These are phyloP conservation scores for Electrona antarctica DNA, from an alignment of 2,113 vertebrate genomes.

Conservation along the genomic window DNA sequence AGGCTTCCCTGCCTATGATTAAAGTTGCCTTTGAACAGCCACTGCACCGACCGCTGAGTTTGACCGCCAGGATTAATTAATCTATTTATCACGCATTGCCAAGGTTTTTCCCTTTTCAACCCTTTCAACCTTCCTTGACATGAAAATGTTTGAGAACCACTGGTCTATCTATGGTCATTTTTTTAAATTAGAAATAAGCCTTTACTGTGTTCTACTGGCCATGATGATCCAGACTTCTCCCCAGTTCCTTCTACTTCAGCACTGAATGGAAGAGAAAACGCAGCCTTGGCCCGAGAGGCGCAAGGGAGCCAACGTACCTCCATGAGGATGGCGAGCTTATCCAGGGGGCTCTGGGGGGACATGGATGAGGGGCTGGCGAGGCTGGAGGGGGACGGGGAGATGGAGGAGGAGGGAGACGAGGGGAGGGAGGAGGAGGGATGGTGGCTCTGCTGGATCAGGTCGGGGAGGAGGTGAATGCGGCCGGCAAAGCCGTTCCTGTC, in stretches of 20 bases:
- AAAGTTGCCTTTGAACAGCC: no score
- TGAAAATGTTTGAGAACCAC: no score
- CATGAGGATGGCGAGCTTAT: constrained; percentile 89
- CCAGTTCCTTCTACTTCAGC: background rate
- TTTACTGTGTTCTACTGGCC: background rate
- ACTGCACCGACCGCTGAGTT: no score
- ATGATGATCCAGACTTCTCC: background rate
- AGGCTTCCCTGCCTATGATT: no score
- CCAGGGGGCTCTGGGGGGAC: constrained; percentile 97
- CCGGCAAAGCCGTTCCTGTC: constrained; percentile 97
- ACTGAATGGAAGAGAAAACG: background rate
- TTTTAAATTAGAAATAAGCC: no score
- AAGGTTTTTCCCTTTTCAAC: no score
- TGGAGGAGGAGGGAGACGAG: constrained; percentile 86
- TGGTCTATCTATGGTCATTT: no score
- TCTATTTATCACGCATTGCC: no score
- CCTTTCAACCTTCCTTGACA: no score
- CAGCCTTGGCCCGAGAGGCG: constrained; percentile 52
- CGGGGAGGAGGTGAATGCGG: constrained; percentile 98
- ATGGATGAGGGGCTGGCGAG: constrained; percentile 93
- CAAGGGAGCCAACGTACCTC: constrained; percentile 91
- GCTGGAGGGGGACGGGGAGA: constrained; percentile 96
- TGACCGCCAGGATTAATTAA: no score
- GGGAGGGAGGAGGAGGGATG: constrained; percentile 88
- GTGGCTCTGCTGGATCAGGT: constrained; percentile 99